A percentile compares a stretch with the other conserved stretches of the same genome.
These are phyloP conservation scores for Patiria pectinifera DNA, from an alignment of 53 echinoderm and acorn worm genomes.

Conservation along the genomic window DNA sequence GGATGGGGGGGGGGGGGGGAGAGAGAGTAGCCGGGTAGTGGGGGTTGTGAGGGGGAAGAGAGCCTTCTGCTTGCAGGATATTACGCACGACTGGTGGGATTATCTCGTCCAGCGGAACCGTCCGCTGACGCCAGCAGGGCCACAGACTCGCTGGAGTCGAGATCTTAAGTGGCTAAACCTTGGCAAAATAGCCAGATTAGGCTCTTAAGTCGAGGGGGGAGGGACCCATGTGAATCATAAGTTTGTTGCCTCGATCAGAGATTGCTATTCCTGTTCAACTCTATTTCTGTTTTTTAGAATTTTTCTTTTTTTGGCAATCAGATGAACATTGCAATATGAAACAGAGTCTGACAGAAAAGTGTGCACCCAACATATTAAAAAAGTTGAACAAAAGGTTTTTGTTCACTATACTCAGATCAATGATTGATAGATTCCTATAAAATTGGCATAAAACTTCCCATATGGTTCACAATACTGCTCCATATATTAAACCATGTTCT, in stretches of 20 bases:
- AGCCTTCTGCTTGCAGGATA: conserved; percentile 48
- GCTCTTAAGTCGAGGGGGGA: conserved; percentile 36
- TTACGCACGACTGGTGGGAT: conserved; percentile 65
- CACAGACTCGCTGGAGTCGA: conserved; percentile 53
- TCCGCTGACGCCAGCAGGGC: conserved; percentile 64
- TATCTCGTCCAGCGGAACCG: conserved; percentile 63
- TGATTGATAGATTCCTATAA: too few species aligned
- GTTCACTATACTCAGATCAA: too few species aligned
- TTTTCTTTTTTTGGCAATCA: too few species aligned
- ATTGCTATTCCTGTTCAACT: background rate
- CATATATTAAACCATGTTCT: too few species aligned
- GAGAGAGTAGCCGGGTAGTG: background rate
- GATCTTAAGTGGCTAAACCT: conserved; percentile 68
- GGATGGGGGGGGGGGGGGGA: conserved; percentile 27
- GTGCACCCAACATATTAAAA: too few species aligned
- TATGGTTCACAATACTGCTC: too few species aligned
- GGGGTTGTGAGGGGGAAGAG: background rate
- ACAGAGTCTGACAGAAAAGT: background rate
- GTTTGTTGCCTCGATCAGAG: background rate
- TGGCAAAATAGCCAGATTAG: conserved; percentile 59
- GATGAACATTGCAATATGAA: too few species aligned
- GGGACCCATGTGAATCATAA: conserved; percentile 46
- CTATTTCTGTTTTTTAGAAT: too few species aligned
- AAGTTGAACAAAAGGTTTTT: too few species aligned
- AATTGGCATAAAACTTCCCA: too few species aligned